These are phyloP conservation scores for Pedetes capensis DNA, from an alignment of 2,113 vertebrate species.

Conservation along the genomic window DNA sequence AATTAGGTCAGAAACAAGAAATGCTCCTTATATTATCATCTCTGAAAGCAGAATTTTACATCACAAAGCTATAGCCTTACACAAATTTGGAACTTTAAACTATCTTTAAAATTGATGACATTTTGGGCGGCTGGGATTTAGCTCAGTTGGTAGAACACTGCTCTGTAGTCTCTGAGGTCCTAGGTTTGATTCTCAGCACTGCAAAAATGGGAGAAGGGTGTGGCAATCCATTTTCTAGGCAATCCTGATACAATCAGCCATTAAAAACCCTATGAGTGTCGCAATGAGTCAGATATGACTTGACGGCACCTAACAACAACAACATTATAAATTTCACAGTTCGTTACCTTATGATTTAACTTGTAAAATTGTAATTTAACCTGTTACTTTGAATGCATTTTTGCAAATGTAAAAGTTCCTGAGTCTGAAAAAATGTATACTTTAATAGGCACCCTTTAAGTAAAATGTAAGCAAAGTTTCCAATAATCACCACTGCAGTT, in stretches of 20 bases:
- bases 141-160: no score
- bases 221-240: no score
- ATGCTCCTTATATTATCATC: not conserved
- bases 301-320: no score
- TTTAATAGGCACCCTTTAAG: not conserved
- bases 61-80: not conserved
- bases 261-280: no score
- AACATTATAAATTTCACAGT: not conserved
- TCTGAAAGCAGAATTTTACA: not conserved
- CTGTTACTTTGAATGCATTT: not conserved
- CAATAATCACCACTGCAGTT: not conserved
- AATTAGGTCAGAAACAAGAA: not conserved
- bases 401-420: not conserved
- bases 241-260: no score
- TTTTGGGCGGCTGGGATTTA: no score
- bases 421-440: not conserved
- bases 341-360: not conserved
- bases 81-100: not conserved
- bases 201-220: no score
- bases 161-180: no score
- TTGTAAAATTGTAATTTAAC: not conserved
- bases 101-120: not conserved
- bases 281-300: no score
- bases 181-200: no score
- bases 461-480: not conserved